A percentile compares a stretch with the other conserved stretches of the same genome.
Conservation (phyloP, 1,140 invertebrate species). For the Hydropsyche tenuis region DNA sequence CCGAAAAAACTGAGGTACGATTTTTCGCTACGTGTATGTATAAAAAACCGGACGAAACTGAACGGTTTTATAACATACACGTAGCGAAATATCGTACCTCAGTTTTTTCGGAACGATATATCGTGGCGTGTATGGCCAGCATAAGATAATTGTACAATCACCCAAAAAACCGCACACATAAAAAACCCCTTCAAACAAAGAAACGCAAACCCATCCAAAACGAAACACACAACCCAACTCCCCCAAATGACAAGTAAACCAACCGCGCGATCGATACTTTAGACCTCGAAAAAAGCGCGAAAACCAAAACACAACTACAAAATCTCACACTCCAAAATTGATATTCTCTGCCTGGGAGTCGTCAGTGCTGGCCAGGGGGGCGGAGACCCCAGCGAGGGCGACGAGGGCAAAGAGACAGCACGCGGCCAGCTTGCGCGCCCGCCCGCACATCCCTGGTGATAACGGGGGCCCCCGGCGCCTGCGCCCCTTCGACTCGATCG, state of each 20-base stretch:
- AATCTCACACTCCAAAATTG: constrained; percentile 45
- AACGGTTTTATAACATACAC: too few species aligned
- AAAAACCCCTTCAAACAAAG: background rate
- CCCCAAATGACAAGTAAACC: background rate
- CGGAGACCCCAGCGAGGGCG: background rate
- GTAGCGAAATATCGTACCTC: too few species aligned
- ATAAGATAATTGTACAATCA: background rate
- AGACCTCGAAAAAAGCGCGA: background rate
- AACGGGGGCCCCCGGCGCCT: background rate
- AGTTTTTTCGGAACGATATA: too few species aligned
- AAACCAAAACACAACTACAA: background rate
- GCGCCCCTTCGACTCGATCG: background rate
- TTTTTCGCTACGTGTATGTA: too few species aligned
- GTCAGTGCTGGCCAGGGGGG: constrained; percentile 17
- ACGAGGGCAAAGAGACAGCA: background rate
- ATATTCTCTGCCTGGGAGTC: constrained; percentile 44
- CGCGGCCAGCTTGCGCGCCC: background rate
- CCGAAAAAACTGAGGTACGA: too few species aligned
- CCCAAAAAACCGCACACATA: background rate
- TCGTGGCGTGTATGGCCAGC: too few species aligned
- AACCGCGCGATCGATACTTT: background rate
- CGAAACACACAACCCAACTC: background rate
- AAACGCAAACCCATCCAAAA: background rate
- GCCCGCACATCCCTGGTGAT: constrained; percentile 6
- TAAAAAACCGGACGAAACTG: too few species aligned